phyloP scores from a whole-genome alignment of 2,113 vertebrate genomes.

The Upupa epops region DNA sequence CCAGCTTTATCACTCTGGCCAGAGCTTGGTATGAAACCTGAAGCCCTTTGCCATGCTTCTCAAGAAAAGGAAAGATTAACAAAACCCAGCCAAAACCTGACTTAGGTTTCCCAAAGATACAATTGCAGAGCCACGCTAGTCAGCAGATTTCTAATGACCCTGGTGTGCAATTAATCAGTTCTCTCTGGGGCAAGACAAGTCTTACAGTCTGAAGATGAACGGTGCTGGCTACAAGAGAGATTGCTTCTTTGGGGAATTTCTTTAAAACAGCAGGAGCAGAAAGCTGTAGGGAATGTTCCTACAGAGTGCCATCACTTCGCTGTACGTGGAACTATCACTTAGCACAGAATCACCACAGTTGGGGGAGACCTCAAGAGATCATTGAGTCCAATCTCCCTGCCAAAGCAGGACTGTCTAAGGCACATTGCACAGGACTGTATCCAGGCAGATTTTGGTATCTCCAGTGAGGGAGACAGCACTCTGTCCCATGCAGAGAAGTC shows the following conservation, averaged over 20 bases:
- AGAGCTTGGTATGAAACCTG: constrained; percentile 54
- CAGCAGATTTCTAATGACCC: constrained; percentile 79
- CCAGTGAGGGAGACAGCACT: neutral
- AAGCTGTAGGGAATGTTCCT: neutral
- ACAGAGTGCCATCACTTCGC: neutral
- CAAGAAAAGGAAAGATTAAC: neutral
- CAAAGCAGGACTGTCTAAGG: too few species aligned
- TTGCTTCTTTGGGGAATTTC: neutral
- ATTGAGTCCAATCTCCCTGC: too few species aligned
- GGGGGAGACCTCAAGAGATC: too few species aligned
- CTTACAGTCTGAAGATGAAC: constrained; percentile 53
- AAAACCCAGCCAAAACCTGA: neutral
- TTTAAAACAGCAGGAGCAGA: neutral
- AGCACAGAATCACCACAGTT: too few species aligned
- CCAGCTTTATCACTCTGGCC: neutral
- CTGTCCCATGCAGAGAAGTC: neutral
- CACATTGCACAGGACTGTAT: too few species aligned
- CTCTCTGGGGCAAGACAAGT: constrained; percentile 49
- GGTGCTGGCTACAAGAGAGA: neutral
- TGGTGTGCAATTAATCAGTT: constrained; percentile 74
- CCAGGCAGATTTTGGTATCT: too few species aligned
- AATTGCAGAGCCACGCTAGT: constrained; percentile 38
- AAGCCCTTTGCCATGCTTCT: constrained; percentile 5
- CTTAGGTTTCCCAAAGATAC: constrained; percentile 49
- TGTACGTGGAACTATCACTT: neutral